Base-by-base conservation (phyloP, 2,113 vertebrate genomes). In the Melanerpes aurifrons region DNA sequence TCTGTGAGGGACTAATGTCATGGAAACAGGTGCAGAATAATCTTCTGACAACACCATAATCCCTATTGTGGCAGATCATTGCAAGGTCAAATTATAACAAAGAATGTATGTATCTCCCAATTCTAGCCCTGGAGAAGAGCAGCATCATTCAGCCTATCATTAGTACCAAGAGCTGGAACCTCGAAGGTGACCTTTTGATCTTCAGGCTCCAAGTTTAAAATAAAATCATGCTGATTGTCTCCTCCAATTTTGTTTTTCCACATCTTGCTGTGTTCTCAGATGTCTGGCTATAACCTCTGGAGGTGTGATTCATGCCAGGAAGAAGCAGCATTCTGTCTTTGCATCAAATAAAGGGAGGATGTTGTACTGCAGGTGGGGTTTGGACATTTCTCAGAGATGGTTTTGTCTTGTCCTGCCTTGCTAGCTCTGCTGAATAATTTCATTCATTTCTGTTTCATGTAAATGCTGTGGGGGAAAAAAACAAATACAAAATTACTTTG, bases 1-100 rank as follows among this genome's bases (percentile, higher is more conserved):
- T 78, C 73, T 53, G 73, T 0, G 35, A 89, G 88, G 68, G 75
- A 93, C 94, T 93, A 94, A 89, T 94, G 88, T 81, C 81, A 85
- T 3, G 3, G 83, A 93, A 91, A 95, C 94, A 93, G 92, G 88
- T 90, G 89, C 83, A 96, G 91, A 77, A 86, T 90, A 95, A 92
- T 94, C 89, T 83, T 84, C 76, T 84, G 89, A 75, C 78, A 92
- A 78, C 86, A 78, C 43, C 75, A 67, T 91, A 88, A 94, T 91
- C 93, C 91, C 88, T 54, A 80, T 86, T 91, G 92, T 82, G 76
- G 40, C 63, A 80, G 83, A 89, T 48, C 32, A 62, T 66, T 77
- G 64, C 82, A 86, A 93, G 77, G 94, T 93, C 71, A 86, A 93
- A 74, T 78, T 68, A 31, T 59, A 86, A 96, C 92, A 96, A 96